Conservation (phyloP, 35 echinoderm and acorn worm species). For the Diadema setosum region DNA sequence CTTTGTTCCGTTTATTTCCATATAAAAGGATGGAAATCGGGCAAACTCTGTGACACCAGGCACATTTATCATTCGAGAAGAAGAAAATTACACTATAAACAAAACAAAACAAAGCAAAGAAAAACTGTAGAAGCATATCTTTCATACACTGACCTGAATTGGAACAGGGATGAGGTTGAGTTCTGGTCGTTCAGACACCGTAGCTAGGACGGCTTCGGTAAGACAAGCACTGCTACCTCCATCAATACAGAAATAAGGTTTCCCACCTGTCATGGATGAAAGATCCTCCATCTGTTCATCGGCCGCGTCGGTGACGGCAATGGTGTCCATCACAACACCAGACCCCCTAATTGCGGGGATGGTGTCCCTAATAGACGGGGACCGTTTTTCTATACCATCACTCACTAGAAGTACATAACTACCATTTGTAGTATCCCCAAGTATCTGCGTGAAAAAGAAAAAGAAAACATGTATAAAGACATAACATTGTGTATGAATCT, state of each 20-base stretch:
- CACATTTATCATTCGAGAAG: too few relatives aligned
- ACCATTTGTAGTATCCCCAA: too few relatives aligned
- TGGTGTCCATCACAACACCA: constrained; percentile 4
- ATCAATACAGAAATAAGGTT: background rate
- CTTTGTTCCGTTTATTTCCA: too few relatives aligned
- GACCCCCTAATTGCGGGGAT: background rate
- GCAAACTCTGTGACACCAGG: too few relatives aligned
- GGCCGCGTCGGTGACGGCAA: background rate
- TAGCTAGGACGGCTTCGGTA: background rate
- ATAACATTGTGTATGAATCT: too few relatives aligned
- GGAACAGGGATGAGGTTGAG: background rate
- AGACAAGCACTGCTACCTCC: background rate
- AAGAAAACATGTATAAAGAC: too few relatives aligned
- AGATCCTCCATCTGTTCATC: background rate
- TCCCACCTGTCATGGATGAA: background rate
- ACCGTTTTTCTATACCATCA: background rate
- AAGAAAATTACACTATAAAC: too few relatives aligned
- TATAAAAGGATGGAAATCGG: too few relatives aligned
- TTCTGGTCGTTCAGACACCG: background rate
- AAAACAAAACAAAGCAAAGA: too few relatives aligned
- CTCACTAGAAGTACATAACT: constrained; percentile 11
- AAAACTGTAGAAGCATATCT: too few relatives aligned
- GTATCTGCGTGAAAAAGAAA: too few relatives aligned
- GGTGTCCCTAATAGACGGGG: background rate
- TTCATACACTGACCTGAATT: background rate